phyloP scores from a whole-genome alignment of 2,113 vertebrate genomes.

The Crocuta crocuta region DNA sequence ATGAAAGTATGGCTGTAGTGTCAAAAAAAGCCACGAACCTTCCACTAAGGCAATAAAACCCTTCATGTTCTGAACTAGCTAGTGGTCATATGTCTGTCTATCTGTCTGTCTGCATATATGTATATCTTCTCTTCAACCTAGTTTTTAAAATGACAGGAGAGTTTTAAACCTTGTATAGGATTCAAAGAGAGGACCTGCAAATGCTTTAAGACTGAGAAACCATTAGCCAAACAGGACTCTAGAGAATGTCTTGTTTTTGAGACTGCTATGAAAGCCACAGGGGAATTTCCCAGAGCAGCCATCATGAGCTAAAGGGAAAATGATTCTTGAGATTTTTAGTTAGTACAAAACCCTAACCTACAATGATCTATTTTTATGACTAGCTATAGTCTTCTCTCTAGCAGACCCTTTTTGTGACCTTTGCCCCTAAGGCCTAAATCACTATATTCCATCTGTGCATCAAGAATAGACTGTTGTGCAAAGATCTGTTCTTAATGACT shows the following conservation, averaged over 20 bases:
- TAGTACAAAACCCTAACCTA: neutral
- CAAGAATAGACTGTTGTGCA: neutral
- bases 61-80: neutral
- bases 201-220: neutral
- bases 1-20: neutral
- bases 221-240: neutral
- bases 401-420: neutral
- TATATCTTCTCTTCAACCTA: neutral
- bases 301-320: neutral
- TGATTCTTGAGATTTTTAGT: neutral
- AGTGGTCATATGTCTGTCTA: neutral
- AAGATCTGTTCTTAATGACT: neutral
- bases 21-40: neutral
- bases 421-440: neutral
- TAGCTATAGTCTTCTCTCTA: neutral
- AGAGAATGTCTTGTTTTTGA: neutral
- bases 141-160: neutral
- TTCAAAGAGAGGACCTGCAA: neutral
- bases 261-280: neutral
- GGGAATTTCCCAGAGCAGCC: neutral
- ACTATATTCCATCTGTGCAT: neutral
- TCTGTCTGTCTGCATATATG: neutral
- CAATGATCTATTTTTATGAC: neutral
- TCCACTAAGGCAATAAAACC: neutral
- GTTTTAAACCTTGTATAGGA: neutral